These are phyloP conservation scores for Halyomorpha halys DNA, from an alignment of 1,140 invertebrate species.

Conservation along the genomic window DNA sequence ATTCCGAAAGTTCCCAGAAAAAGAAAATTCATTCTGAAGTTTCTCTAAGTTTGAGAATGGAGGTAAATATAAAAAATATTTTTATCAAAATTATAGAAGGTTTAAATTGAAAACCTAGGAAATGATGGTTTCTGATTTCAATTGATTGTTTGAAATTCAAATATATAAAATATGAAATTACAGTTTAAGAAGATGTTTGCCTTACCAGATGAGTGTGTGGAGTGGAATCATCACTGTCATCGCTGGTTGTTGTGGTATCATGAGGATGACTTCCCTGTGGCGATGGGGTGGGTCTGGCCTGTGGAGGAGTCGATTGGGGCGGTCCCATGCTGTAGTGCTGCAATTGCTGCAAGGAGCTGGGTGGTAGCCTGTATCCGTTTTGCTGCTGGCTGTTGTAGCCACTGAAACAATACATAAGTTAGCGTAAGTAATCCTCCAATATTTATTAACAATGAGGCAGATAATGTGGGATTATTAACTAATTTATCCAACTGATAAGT, in stretches of 20 bases:
- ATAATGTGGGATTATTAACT: too few relatives aligned
- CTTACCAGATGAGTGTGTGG: constrained; percentile 56
- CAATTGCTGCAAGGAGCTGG: constrained; percentile 25
- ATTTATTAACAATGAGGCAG: too few relatives aligned
- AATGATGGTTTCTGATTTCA: too few relatives aligned
- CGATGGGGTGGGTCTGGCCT: constrained; percentile 39
- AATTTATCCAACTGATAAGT: too few relatives aligned
- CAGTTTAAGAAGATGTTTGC: constrained; percentile 11
- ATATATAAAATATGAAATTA: background rate
- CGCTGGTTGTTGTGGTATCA: constrained; percentile 55
- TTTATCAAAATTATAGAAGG: too few relatives aligned
- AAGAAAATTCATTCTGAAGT: too few relatives aligned
- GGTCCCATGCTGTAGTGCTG: constrained; percentile 31
- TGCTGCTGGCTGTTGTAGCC: constrained; percentile 14
- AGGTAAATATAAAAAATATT: too few relatives aligned
- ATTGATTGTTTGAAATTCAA: background rate
- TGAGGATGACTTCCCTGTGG: constrained; percentile 42
- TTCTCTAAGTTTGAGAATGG: too few relatives aligned
- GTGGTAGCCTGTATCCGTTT: constrained; percentile 21
- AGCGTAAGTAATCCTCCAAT: too few relatives aligned
- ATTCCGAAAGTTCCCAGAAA: too few relatives aligned
- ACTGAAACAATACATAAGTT: background rate
- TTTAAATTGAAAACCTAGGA: too few relatives aligned
- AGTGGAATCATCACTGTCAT: constrained; percentile 79
- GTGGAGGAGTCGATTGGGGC: constrained; percentile 38